phyloP scores from a whole-genome alignment of 2,113 vertebrate species.

The Orcinus orca region DNA sequence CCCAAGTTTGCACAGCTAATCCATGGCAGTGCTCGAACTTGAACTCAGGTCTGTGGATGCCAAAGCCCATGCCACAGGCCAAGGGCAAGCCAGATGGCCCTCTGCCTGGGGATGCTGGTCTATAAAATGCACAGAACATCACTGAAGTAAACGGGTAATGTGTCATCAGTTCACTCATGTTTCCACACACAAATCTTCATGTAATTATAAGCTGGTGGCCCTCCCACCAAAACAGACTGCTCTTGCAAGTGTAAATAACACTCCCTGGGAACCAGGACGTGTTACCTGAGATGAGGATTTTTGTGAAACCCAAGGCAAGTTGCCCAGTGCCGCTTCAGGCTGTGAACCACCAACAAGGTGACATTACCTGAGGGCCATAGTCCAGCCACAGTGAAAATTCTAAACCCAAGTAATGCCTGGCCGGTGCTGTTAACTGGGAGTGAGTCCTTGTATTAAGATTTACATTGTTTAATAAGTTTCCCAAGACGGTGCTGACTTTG shows the following conservation, averaged over 20 bases:
- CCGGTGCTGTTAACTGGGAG: neutral
- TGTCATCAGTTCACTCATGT: neutral
- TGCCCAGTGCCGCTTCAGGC: neutral
- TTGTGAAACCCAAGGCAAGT: neutral
- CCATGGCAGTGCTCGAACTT: neutral
- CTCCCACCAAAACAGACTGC: neutral
- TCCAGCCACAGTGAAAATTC: neutral
- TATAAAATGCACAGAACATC: conserved; percentile 22
- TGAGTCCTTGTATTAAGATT: neutral
- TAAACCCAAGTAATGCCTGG: neutral
- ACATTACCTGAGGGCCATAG: neutral
- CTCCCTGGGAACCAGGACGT: accelerated
- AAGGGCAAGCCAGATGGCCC: neutral
- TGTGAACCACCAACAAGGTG: neutral
- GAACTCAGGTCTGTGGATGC: neutral
- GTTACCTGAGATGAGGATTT: neutral
- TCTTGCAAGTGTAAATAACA: neutral
- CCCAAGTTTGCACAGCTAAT: neutral
- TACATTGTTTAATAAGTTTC: neutral
- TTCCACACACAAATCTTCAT: conserved; percentile 15
- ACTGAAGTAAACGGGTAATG: neutral
- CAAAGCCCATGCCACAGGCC: neutral
- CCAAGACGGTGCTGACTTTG: neutral
- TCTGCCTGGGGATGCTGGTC: neutral
- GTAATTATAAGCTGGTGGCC: neutral